Conservation (phyloP, 2,797 vertebrate species). For the Erpetoichthys calabaricus region DNA sequence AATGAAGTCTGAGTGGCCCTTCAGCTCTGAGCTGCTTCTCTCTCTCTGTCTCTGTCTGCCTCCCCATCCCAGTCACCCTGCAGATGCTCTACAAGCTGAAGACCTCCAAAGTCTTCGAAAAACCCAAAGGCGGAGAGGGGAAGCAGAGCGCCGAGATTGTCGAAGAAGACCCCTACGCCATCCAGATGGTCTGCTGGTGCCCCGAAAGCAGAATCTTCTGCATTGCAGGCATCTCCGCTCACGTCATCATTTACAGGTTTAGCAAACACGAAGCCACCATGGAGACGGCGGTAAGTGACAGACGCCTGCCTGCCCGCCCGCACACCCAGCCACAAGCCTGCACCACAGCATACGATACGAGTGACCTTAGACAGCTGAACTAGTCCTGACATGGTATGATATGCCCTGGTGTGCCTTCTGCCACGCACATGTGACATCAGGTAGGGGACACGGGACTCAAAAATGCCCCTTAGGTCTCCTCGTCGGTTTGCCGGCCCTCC, state of each 20-base stretch:
- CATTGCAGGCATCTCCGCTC: slow-evolving; percentile 81
- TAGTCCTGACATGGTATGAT: too few relatives aligned
- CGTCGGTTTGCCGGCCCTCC: too few relatives aligned
- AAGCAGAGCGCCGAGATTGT: slow-evolving; percentile 66
- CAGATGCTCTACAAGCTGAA: slow-evolving; percentile 97
- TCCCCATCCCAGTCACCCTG: slow-evolving; percentile 67
- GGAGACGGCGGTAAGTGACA: slow-evolving; percentile 77
- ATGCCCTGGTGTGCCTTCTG: too few relatives aligned
- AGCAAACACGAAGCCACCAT: slow-evolving; percentile 83
- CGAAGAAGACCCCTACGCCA: slow-evolving; percentile 87
- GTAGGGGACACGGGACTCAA: too few relatives aligned
- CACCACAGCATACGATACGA: too few relatives aligned
- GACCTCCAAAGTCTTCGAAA: slow-evolving; percentile 93
- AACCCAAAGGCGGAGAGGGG: slow-evolving; percentile 65
- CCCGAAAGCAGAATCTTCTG: slow-evolving; percentile 89
- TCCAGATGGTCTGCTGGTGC: slow-evolving; percentile 94
- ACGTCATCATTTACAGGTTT: slow-evolving; percentile 86
- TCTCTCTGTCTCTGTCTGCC: background rate
- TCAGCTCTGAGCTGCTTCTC: background rate
- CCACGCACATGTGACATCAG: too few relatives aligned
- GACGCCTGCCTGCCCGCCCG: background rate
- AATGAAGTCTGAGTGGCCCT: too few relatives aligned
- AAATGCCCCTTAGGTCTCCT: too few relatives aligned
- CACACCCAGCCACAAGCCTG: background rate
- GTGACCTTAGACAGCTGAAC: too few relatives aligned